Evolutionary conservation across 2,797 vertebrate genomes (phyloP), one percentile per base, ranked within the genome.

Genomic region (Lepidocolaptes lacrymiger): DNA sequence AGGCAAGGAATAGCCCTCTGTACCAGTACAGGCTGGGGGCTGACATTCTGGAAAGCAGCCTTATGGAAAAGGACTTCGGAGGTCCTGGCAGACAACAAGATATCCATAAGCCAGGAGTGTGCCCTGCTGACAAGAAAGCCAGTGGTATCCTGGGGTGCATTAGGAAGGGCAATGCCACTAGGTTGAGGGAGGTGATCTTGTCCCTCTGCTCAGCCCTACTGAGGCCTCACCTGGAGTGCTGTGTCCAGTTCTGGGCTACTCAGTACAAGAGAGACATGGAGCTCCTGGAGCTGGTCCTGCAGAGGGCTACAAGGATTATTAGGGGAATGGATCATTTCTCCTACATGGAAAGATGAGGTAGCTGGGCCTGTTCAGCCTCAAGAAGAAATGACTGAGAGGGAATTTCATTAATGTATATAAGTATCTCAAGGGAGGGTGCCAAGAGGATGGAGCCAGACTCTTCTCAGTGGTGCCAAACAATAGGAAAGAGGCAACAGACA

Each of bases 121-220:
- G 14, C 13, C 44, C 58, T 46, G 34, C 37, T 20, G 44, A 44
- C 58, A 64, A 46, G 24, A 51, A 9, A 34, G 28, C 21, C 24
- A 34, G 1, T 20, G 39, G 46, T 72, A 41, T 17, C 52, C 30
- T 28, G 14, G 15, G 7, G 9, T 20, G 12, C 1, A 0, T 36
- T 27, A 23, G 30, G 27, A 39, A 34, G 15, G 52, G 18, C 12
- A 27, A 4, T 58, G 34, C 8, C 44, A 64, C 37, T 12, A 32
- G 24, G 26, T 1, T n/a, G 51, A 23, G 34, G 30, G n/a, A 58
- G 8, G 14, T 0, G 1, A 36, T 66, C 66, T 44, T 27, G 26
- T 4, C 39, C n/a, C 59, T 5, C 28, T 8, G 16, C 46, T 52
- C 73, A 59, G 34, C 30, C 52, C 34, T 66, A 27, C 8, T 46